Percentiles rank a stretch among this genome's conserved stretches.
Evolutionary conservation across 2,888 invertebrate species (phyloP).

Genomic region (Harpalus rufipes): DNA sequence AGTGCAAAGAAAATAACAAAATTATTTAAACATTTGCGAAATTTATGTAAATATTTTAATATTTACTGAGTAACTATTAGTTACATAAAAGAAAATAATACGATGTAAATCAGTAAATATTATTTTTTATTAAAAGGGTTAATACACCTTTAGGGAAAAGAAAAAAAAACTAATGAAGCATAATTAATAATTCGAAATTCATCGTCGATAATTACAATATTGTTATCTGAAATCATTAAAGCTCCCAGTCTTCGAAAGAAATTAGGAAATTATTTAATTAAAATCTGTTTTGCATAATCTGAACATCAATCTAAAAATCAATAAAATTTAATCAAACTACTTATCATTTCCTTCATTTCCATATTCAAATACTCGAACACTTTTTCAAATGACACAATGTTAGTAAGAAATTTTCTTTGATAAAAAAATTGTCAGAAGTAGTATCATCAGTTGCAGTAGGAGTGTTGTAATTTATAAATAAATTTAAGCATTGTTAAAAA

Average conservation of each 20-base stretch:
- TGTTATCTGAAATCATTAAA: not conserved
- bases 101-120: no score
- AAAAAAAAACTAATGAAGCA: not conserved
- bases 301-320: slow-evolving; percentile 41
- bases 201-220: not conserved
- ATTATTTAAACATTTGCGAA: slow-evolving; percentile 23
- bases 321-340: slow-evolving; percentile 39
- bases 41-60: not conserved
- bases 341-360: slow-evolving; percentile 33
- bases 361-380: slow-evolving; percentile 11
- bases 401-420: not conserved
- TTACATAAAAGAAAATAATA: no score
- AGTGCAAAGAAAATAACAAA: slow-evolving; percentile 18
- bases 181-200: not conserved
- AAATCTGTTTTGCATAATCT: slow-evolving; percentile 17
- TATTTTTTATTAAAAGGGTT: no score
- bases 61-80: not conserved
- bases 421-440: not conserved
- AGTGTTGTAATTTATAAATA: no score
- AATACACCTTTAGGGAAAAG: not conserved
- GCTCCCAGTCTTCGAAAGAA: not conserved
- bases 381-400: slow-evolving; percentile 18
- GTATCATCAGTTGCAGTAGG: no score
- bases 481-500: no score
- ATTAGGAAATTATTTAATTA: slow-evolving; percentile 28